Conservation (phyloP, 2,888 invertebrate species). For the Mactromeris polynyma region DNA sequence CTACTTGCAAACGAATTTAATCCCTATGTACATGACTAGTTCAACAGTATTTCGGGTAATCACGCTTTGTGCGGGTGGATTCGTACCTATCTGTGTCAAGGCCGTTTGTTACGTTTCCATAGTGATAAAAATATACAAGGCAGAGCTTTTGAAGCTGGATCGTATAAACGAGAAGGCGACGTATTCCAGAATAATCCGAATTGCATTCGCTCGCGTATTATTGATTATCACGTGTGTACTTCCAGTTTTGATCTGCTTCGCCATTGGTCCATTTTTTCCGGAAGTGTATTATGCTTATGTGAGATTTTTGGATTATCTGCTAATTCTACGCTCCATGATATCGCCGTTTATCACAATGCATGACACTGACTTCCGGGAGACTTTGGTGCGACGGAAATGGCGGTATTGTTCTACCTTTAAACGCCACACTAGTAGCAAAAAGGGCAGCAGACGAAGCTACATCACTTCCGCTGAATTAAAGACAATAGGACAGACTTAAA, state of each 20-base stretch:
- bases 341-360: constrained; percentile 63
- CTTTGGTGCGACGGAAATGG: constrained; percentile 22
- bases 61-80: constrained; percentile 16
- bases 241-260: constrained; percentile 48
- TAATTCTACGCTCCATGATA: constrained; percentile 56
- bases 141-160: constrained; percentile 51
- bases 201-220: constrained; percentile 56
- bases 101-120: constrained; percentile 54
- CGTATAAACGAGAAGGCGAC: constrained; percentile 48
- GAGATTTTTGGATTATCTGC: constrained; percentile 51
- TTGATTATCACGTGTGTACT: constrained; percentile 40
- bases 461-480: constrained; percentile 45
- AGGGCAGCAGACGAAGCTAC: constrained; percentile 26
- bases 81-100: constrained; percentile 44
- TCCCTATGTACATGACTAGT: not conserved
- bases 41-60: constrained; percentile 5
- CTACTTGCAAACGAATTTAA: not conserved
- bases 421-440: not conserved
- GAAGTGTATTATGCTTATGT: not conserved
- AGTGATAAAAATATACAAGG: constrained; percentile 46
- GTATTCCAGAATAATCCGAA: constrained; percentile 50
- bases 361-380: constrained; percentile 65
- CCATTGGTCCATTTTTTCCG: constrained; percentile 40
- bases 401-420: constrained; percentile 17
- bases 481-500: constrained; percentile 1